Evolutionary conservation across 2,888 invertebrate species (phyloP).

Genomic region (Stenodema calcarata): DNA sequence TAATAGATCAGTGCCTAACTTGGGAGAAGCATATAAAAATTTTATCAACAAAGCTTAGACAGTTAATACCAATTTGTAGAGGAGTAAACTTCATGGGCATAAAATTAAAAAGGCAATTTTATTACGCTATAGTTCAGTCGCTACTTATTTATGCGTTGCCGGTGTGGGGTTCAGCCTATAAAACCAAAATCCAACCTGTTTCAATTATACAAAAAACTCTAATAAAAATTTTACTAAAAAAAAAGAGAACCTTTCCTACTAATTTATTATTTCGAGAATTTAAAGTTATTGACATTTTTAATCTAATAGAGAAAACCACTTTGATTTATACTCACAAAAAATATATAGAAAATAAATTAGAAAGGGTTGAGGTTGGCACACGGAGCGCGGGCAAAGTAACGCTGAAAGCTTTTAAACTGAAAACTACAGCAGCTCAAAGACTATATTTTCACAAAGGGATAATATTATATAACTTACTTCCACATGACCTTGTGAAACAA

Average conservation of each 20-base stretch:
- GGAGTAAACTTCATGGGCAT: slow-evolving; percentile 1
- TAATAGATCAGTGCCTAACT: neutral
- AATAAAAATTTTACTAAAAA: slow-evolving; percentile 1
- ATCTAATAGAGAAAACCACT: slow-evolving; percentile 20
- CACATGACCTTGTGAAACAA: neutral
- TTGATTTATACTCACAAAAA: neutral
- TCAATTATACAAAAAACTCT: neutral
- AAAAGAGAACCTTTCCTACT: slow-evolving; percentile 12
- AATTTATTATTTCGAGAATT: slow-evolving; percentile 13
- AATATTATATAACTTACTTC: neutral
- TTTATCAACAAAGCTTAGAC: slow-evolving; percentile 3
- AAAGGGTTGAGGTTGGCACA: neutral
- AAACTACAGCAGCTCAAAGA: neutral
- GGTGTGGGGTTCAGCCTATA: slow-evolving; percentile 1
- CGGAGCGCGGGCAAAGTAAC: neutral
- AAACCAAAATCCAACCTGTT: neutral
- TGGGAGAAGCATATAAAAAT: neutral
- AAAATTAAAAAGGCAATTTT: slow-evolving; percentile 9
- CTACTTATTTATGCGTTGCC: slow-evolving; percentile 1
- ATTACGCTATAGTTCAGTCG: slow-evolving; percentile 7
- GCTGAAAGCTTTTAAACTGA: slow-evolving; percentile 26
- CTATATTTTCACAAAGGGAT: slow-evolving; percentile 15
- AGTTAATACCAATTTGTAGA: neutral
- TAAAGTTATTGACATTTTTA: neutral
- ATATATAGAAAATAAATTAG: neutral